These are phyloP conservation scores for Hydriomena furcata DNA, from an alignment of 2,888 invertebrate species.

Conservation along the genomic window DNA sequence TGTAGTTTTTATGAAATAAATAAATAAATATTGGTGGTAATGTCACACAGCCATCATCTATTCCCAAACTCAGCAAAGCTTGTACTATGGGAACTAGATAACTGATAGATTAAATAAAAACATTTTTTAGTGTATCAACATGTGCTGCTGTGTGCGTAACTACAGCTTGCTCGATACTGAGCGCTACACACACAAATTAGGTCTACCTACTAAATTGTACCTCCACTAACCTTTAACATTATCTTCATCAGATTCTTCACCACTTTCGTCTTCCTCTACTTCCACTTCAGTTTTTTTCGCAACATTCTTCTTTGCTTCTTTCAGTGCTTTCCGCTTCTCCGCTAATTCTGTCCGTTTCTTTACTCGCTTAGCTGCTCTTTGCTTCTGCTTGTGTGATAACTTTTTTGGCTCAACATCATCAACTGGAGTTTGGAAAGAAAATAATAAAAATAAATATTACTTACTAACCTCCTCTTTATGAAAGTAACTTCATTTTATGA, in stretches of 20 bases:
- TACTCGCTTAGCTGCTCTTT: constrained; percentile 85
- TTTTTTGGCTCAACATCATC: constrained; percentile 80
- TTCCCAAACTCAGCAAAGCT: too few species aligned
- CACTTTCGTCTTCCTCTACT: constrained; percentile 49
- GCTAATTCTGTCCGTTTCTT: constrained; percentile 78
- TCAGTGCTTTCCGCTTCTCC: constrained; percentile 69
- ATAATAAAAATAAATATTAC: neutral
- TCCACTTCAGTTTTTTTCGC: constrained; percentile 54
- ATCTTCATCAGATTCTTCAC: constrained; percentile 57
- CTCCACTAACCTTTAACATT: constrained; percentile 53
- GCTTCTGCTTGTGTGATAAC: constrained; percentile 88
- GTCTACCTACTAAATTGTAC: neutral
- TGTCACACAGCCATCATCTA: too few species aligned
- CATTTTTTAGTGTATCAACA: too few species aligned
- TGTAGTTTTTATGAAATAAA: too few species aligned
- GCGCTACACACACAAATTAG: too few species aligned
- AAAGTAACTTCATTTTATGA: too few species aligned
- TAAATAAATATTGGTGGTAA: too few species aligned
- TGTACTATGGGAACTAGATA: too few species aligned
- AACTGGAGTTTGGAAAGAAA: constrained; percentile 52
- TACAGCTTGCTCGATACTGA: too few species aligned
- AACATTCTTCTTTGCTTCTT: constrained; percentile 70
- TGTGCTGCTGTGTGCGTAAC: too few species aligned
- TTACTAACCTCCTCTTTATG: too few species aligned
- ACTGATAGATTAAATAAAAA: too few species aligned